Conservation (phyloP, 2,797 vertebrate species). For the Bradypus variegatus region DNA sequence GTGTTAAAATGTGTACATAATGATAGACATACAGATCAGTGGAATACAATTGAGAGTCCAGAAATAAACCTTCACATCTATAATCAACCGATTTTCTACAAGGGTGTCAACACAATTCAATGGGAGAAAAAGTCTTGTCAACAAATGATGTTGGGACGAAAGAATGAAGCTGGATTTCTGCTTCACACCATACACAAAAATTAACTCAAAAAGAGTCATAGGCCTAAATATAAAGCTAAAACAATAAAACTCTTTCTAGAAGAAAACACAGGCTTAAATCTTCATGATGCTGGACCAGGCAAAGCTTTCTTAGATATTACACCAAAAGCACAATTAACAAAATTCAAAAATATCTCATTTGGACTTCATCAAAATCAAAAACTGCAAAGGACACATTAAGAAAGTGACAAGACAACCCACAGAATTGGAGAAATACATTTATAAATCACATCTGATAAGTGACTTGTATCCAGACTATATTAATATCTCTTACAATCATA, state of each 20-base stretch:
- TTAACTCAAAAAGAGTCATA: neutral
- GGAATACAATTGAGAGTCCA: neutral
- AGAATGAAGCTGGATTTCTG: neutral
- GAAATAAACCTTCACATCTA: neutral
- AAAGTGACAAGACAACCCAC: neutral
- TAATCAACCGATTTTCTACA: neutral
- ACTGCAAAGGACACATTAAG: neutral
- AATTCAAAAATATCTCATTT: neutral
- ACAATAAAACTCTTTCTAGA: neutral
- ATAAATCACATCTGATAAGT: neutral
- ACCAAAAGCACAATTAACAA: neutral
- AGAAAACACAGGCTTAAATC: neutral
- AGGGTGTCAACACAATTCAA: neutral
- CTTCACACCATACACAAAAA: neutral
- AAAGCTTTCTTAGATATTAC: constrained; percentile 1
- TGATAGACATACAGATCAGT: neutral
- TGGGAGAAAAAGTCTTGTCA: neutral
- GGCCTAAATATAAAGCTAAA: neutral
- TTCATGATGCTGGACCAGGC: neutral
- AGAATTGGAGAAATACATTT: neutral
- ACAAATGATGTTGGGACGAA: neutral
- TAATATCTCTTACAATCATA: neutral
- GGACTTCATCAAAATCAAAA: neutral
- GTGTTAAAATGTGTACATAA: neutral
- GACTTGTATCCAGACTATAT: neutral